Conservation (phyloP, 23 tunicate genomes). For the Clavelina lepadiformis region DNA sequence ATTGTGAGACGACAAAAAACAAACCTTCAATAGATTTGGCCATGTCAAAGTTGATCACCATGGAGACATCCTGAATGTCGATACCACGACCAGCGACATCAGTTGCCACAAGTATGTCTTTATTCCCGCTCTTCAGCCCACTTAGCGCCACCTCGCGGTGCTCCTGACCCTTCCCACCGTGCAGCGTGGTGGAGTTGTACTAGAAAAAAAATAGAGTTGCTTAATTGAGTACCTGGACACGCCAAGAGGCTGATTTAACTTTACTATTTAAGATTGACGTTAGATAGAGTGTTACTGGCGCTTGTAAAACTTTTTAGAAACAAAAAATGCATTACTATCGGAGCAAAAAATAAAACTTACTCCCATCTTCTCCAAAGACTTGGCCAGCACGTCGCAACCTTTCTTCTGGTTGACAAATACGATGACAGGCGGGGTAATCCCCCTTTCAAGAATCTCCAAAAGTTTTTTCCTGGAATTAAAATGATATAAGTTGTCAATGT, state of each 20-base stretch:
- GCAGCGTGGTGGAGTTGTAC: conserved; percentile 85
- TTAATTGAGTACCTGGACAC: too few relatives aligned
- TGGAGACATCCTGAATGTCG: conserved; percentile 92
- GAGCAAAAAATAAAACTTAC: conserved; percentile 34
- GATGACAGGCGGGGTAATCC: conserved; percentile 86
- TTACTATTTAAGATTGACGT: too few relatives aligned
- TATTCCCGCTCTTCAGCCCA: conserved; percentile 81
- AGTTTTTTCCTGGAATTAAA: conserved; percentile 64
- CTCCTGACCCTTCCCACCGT: conserved; percentile 98
- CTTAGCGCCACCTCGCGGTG: conserved; percentile 85
- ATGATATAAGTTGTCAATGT: too few relatives aligned
- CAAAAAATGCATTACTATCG: too few relatives aligned
- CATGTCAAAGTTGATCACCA: conserved; percentile 96
- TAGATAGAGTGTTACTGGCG: too few relatives aligned
- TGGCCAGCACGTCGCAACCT: conserved; percentile 96
- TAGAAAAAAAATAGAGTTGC: conserved; percentile 15
- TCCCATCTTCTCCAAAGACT: conserved; percentile 90
- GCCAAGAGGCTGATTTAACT: too few relatives aligned
- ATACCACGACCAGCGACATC: conserved; percentile 99
- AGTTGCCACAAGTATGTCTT: conserved; percentile 94
- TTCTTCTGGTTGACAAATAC: conserved; percentile 98
- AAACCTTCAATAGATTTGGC: conserved; percentile 90
- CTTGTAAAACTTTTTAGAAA: too few relatives aligned
- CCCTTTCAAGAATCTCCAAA: conserved; percentile 63
- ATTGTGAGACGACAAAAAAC: too few relatives aligned